Conservation (phyloP, 2,888 invertebrate genomes). For the Carterocephalus palaemon region DNA sequence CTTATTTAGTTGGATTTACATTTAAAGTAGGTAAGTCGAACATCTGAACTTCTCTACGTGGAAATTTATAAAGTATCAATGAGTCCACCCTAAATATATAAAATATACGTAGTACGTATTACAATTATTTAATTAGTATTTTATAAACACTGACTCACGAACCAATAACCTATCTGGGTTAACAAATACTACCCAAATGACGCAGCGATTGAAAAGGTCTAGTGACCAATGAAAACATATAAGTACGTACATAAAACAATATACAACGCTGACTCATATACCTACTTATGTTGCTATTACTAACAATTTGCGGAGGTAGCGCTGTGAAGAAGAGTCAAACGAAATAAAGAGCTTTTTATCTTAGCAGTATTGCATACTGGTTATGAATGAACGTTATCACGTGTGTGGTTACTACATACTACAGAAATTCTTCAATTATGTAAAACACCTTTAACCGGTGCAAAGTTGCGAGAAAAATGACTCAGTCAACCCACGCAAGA, state of each 20-base stretch:
- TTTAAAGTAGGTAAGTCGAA: too few species aligned
- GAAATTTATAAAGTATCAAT: too few species aligned
- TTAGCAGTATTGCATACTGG: conserved; percentile 45
- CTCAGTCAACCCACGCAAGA: conserved; percentile 44
- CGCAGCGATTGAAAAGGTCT: conserved; percentile 52
- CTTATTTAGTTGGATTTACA: too few species aligned
- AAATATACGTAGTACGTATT: conserved; percentile 6
- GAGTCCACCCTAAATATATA: too few species aligned
- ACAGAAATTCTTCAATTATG: conserved; percentile 35
- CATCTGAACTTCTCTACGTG: too few species aligned
- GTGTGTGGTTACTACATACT: conserved; percentile 40
- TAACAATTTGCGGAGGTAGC: conserved; percentile 10
- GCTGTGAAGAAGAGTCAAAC: background rate
- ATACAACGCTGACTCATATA: too few species aligned
- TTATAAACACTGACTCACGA: conserved; percentile 20
- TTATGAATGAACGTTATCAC: conserved; percentile 67
- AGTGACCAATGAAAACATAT: conserved; percentile 46
- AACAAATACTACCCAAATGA: conserved; percentile 51
- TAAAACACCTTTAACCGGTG: conserved; percentile 43
- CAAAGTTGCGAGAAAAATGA: conserved; percentile 41
- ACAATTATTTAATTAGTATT: conserved; percentile 9
- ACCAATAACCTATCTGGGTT: conserved; percentile 30
- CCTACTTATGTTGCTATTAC: conserved; percentile 2
- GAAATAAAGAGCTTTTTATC: conserved; percentile 40
- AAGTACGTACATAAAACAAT: conserved; percentile 10